Evolutionary conservation across 2,797 vertebrate species (phyloP), one percentile per base, ranked within the genome.

Genomic region (Acanthurus lineatus): DNA sequence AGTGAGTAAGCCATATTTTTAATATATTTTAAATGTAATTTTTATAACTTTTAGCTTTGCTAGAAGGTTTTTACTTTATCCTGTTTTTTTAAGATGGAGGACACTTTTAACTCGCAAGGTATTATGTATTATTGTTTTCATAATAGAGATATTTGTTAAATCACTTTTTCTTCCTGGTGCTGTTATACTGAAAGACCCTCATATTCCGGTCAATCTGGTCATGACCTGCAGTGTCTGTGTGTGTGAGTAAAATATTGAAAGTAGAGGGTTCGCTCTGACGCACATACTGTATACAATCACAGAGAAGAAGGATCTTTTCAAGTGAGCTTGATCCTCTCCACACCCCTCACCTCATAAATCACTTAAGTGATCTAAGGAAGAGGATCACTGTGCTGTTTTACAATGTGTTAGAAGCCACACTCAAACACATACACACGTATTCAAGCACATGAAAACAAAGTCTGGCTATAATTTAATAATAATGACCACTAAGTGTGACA

Each of bases 321-420:
- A 67, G 73, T 76, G 73, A 77, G 69, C 73, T 67, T 81, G 65
- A 85, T 83, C 61, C 68, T 76, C 71, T 48, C 66, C 83, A 76
- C 77, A 67, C 16, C 54, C 47, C 38, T 64, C 60, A 74, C 63
- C 77, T 76, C 67, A 76, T 88, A 82, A 85, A 84, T 88, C 73
- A 82, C 47, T 48, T 2, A 8, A 69, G 52, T 3, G 42, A 77
- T 82, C 77, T 35, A 35, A 35, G 32, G 32, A 6, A 35, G 32
- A 35, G 32, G 32, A 35, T 35, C 32, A 47, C 68, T 20, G 73
- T 44, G 16, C 11, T n/a, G 8, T 72, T 81, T 78, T 82, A 81
- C 75, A 74, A 38, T 14, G 62, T 77, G 78, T 53, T 32, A 76
- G 12, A 45, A 69, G 66, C 40, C 48, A 45, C 32, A 61, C 49